phyloP scores from a whole-genome alignment of 2,113 vertebrate species.

The Elephantulus edwardii region DNA sequence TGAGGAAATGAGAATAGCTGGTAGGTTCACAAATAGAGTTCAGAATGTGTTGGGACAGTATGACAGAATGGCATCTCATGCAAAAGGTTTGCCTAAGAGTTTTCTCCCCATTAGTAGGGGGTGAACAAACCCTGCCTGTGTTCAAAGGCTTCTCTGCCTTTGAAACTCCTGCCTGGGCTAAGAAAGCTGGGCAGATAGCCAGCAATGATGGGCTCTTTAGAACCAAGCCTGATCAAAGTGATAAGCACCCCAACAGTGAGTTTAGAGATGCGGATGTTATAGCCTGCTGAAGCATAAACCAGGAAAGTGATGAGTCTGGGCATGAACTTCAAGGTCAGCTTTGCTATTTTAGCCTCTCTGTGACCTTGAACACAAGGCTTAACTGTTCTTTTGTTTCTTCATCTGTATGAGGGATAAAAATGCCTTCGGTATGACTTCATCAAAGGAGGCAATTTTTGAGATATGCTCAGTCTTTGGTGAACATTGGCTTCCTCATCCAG shows the following conservation, averaged over 20 bases:
- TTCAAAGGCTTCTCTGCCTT: background rate
- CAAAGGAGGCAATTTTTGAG: accelerated
- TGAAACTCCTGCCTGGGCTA: background rate
- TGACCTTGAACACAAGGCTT: background rate
- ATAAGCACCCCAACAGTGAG: background rate
- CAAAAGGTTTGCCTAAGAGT: background rate
- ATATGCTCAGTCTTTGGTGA: background rate
- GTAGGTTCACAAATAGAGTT: background rate
- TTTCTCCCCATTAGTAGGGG: too few species aligned
- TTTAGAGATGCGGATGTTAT: background rate
- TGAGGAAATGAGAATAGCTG: background rate
- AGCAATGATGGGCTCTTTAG: background rate
- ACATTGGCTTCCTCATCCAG: accelerated
- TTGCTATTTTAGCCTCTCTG: background rate
- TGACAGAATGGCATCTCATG: background rate
- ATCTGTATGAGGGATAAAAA: too few species aligned
- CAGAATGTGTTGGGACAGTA: too few species aligned
- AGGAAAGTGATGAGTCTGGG: too few species aligned
- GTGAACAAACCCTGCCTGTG: background rate
- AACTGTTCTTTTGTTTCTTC: background rate
- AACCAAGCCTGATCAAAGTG: accelerated
- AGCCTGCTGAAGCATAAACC: background rate
- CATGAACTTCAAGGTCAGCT: background rate
- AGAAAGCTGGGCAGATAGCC: background rate
- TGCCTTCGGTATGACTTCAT: background rate